Base-by-base conservation (phyloP, 1,140 invertebrate genomes). In the Pseudobourletiella spinata region DNA sequence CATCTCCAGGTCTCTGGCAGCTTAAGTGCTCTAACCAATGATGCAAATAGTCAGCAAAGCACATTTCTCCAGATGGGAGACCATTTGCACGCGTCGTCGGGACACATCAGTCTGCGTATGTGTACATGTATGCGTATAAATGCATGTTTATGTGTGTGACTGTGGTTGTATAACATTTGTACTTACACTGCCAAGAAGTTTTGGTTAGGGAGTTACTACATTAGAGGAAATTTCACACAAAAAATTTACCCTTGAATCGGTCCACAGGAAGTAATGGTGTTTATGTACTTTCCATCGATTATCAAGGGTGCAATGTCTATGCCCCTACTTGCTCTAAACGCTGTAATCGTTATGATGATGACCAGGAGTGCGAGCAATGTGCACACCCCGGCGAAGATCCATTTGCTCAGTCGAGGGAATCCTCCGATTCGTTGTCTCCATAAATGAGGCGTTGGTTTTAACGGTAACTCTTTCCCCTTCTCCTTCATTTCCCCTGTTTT, bases 211-310 rank as follows among this genome's bases (percentile, higher is more conserved):
- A n/a, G n/a, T n/a, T n/a, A n/a, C n/a, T n/a, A n/a, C n/a, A n/a
- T n/a, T n/a, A n/a, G n/a, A n/a, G n/a, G n/a, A n/a, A n/a, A n/a
- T n/a, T n/a, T n/a, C n/a, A n/a, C n/a, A n/a, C n/a, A n/a, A n/a
- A n/a, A n/a, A 24, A 72, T 71, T 71, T 73, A 84, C 81, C 89
- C 89, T 76, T 89, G 82, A 20, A 91, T 84, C 14, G 76, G 77
- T 54, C 89, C 89, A 73, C 89, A 93, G 1, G 83, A 79, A 15
- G 87, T 89, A 24, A 84, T 79, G 0, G 87, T 83, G 28, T 82
- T 80, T 0, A 88, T 80, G 66, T 79, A 87, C 59, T 81, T 83
- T n/a, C 84, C 86, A 67, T 85, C 79, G 44, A 79, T 80, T 11
- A 65, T 58, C n/a, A 65, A 52, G 25, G 60, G 1, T 11, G 44